A percentile compares a stretch with the other conserved stretches of the same genome.
These are phyloP conservation scores for Gortyna flavago DNA, from an alignment of 2,888 invertebrate species.

Conservation along the genomic window DNA sequence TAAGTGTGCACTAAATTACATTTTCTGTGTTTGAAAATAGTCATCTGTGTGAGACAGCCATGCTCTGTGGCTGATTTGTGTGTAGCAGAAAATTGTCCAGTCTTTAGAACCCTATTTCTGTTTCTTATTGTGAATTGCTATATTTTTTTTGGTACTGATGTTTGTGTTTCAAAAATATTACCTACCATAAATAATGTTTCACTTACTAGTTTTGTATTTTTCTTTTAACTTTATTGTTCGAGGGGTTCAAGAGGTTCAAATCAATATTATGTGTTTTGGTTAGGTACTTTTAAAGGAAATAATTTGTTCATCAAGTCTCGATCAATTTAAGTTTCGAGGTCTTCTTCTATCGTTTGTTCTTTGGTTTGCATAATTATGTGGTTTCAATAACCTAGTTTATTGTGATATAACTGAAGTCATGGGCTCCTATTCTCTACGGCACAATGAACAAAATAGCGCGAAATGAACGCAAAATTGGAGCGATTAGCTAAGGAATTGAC, in stretches of 20 bases:
- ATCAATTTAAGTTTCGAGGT: too few relatives aligned
- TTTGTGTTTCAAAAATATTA: conserved; percentile 19
- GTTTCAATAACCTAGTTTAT: too few relatives aligned
- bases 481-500: too few relatives aligned
- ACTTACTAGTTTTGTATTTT: not conserved
- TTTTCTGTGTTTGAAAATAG: conserved; percentile 27
- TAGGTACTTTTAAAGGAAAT: not conserved
- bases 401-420: too few relatives aligned
- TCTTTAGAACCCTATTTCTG: conserved; percentile 55
- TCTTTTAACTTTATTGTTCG: not conserved
- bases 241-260: not conserved
- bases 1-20: conserved; percentile 39
- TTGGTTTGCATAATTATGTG: too few relatives aligned
- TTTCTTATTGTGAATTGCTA: conserved; percentile 56
- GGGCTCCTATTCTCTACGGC: too few relatives aligned
- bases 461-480: too few relatives aligned
- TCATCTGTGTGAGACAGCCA: conserved; percentile 56
- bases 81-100: conserved; percentile 57
- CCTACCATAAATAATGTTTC: conserved; percentile 11
- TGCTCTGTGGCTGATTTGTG: conserved; percentile 56
- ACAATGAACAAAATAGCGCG: too few relatives aligned
- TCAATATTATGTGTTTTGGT: not conserved
- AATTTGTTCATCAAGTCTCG: too few relatives aligned
- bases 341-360: too few relatives aligned
- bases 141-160: conserved; percentile 13